Percentiles rank a stretch among this genome's conserved stretches.
Evolutionary conservation across 2,797 vertebrate genomes (phyloP).

Genomic region (Prionace glauca): DNA sequence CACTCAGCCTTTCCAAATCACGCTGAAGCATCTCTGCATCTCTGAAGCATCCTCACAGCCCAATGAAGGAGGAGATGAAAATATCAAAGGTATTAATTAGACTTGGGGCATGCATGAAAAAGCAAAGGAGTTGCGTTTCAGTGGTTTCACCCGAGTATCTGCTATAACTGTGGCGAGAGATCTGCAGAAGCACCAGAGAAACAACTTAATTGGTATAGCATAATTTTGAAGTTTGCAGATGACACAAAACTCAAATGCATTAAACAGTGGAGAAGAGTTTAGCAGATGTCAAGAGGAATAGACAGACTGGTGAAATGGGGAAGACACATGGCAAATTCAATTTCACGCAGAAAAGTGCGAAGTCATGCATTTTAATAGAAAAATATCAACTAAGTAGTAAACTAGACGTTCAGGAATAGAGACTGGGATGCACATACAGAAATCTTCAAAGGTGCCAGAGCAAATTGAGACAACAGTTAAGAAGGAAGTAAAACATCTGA

Average conservation of each 20-base stretch:
- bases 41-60: too few species aligned
- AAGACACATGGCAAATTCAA: background rate
- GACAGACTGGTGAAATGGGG: background rate
- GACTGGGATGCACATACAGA: background rate
- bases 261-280: background rate
- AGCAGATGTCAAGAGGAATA: background rate
- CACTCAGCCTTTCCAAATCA: too few species aligned
- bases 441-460: background rate
- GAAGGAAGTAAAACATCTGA: background rate
- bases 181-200: background rate
- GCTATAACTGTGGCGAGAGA: background rate
- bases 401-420: too few species aligned
- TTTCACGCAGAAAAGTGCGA: background rate
- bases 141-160: background rate
- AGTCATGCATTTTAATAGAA: background rate
- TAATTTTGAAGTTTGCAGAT: background rate
- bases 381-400: background rate
- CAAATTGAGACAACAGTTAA: background rate
- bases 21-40: too few species aligned
- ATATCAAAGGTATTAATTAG: background rate
- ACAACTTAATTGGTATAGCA: background rate
- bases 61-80: background rate
- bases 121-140: background rate
- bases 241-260: background rate
- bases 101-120: background rate